Conservation (phyloP, 2,797 vertebrate genomes). For the Spea hammondii region DNA sequence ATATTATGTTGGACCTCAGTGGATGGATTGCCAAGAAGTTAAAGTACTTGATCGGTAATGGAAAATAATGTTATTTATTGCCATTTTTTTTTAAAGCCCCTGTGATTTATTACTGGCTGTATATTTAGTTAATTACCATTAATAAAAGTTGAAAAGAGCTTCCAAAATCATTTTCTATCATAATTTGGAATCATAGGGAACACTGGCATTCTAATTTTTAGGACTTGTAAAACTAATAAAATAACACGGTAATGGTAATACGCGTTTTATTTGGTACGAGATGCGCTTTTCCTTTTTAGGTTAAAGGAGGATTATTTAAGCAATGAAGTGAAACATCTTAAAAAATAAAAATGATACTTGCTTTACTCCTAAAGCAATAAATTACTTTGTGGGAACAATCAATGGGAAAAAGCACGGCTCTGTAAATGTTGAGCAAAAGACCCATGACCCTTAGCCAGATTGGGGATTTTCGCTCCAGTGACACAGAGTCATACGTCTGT, state of each 20-base stretch:
- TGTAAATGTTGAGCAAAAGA: too few species aligned
- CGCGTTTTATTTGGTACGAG: neutral
- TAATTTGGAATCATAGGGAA: neutral
- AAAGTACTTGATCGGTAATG: slow-evolving; percentile 18
- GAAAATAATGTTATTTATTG: slow-evolving; percentile 45
- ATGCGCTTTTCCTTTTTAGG: neutral
- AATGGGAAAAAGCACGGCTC: too few species aligned
- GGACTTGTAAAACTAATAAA: neutral
- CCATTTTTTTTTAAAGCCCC: slow-evolving; percentile 33
- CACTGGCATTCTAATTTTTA: neutral
- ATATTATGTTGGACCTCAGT: slow-evolving; percentile 25
- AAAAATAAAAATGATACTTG: too few species aligned
- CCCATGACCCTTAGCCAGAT: too few species aligned
- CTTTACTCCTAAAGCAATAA: too few species aligned
- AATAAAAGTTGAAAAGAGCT: slow-evolving; percentile 14
- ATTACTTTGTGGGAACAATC: too few species aligned
- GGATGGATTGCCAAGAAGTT: slow-evolving; percentile 19
- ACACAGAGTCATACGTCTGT: too few species aligned
- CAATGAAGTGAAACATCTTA: too few species aligned
- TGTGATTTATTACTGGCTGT: slow-evolving; percentile 14
- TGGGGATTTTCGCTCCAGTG: too few species aligned
- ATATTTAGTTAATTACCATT: slow-evolving; percentile 13
- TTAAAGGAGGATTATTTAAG: too few species aligned
- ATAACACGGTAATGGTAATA: neutral
- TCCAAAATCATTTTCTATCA: slow-evolving; percentile 29